phyloP scores from a whole-genome alignment of 2,113 vertebrate genomes.

The Ascaphus truei region DNA sequence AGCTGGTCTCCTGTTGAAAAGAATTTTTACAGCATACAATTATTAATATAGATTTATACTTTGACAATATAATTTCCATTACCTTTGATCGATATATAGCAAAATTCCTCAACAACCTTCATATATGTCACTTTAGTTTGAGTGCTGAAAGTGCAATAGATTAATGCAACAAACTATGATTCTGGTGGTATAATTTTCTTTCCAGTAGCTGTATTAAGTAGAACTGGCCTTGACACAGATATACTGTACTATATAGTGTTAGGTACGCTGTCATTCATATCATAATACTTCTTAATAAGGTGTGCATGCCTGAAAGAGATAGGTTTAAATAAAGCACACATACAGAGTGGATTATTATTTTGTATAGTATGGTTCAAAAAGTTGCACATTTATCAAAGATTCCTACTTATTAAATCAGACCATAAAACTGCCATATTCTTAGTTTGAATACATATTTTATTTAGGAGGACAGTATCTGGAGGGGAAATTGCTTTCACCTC shows the following conservation, averaged over 20 bases:
- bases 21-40: slow-evolving; percentile 49
- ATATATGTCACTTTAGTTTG: slow-evolving; percentile 47
- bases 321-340: neutral
- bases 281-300: neutral
- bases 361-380: no score
- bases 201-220: neutral
- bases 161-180: slow-evolving; percentile 21
- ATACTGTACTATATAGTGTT: neutral
- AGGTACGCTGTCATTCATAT: slow-evolving; percentile 1
- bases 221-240: neutral
- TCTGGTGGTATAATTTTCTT: neutral
- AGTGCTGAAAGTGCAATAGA: slow-evolving; percentile 32
- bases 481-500: no score
- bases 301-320: neutral
- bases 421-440: no score
- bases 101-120: slow-evolving; percentile 42
- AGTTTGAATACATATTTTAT: no score
- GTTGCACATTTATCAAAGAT: no score
- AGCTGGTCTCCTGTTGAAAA: slow-evolving; percentile 49
- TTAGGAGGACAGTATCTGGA: no score
- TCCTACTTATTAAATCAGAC: no score
- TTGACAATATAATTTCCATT: slow-evolving; percentile 65
- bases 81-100: slow-evolving; percentile 56
- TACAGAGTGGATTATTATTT: no score
- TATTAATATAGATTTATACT: slow-evolving; percentile 73